phyloP scores from a whole-genome alignment of 2,797 vertebrate species.

The Corythornis leucogaster region DNA sequence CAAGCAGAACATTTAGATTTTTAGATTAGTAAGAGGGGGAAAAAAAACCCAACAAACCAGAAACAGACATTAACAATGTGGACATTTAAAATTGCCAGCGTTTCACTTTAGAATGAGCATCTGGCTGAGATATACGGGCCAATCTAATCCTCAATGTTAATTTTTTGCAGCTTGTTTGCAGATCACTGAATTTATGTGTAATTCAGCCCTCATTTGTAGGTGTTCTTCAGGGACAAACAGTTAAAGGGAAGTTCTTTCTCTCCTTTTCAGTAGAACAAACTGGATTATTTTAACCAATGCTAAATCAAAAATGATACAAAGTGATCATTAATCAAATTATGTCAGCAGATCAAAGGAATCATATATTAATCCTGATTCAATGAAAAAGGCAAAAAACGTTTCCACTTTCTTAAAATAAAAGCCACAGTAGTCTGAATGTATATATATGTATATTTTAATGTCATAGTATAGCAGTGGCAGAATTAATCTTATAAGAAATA shows the following conservation, averaged over 20 bases:
- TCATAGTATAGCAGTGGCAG: background rate
- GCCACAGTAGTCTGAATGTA: background rate
- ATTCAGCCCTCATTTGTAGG: background rate
- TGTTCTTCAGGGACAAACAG: background rate
- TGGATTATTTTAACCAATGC: background rate
- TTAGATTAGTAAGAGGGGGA: background rate
- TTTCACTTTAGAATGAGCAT: background rate
- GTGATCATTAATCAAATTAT: background rate
- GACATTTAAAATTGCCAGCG: background rate
- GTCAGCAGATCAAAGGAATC: background rate
- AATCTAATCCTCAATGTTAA: background rate
- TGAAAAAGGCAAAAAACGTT: background rate
- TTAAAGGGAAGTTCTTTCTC: background rate
- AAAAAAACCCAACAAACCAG: background rate
- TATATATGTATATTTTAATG: background rate
- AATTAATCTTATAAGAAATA: background rate
- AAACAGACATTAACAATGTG: background rate
- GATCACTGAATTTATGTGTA: background rate
- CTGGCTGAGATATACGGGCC: background rate
- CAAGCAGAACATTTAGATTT: background rate
- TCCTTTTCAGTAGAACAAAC: background rate
- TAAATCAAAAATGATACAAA: background rate
- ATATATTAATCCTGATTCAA: background rate
- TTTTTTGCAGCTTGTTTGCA: background rate
- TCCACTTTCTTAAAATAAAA: background rate